phyloP scores from a whole-genome alignment of 2,888 invertebrate genomes.

The Eilema depressum region DNA sequence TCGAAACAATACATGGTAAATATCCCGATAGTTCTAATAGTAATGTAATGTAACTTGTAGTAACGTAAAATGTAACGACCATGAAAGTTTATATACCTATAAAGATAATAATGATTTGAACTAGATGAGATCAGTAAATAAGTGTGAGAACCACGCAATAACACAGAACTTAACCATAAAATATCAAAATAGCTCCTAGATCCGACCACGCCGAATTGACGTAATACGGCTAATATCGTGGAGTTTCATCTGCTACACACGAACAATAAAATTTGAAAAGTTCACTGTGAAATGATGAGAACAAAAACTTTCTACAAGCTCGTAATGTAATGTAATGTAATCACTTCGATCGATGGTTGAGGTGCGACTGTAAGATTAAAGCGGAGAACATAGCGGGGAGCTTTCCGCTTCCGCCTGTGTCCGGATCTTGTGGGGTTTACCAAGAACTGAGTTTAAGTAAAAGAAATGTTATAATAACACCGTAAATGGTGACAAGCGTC shows the following conservation, averaged over 20 bases:
- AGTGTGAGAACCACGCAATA: background rate
- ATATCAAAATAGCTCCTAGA: conserved; percentile 5
- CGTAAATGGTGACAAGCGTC: too few species aligned
- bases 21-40: too few species aligned
- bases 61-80: too few species aligned
- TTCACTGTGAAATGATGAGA: conserved; percentile 49
- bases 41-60: too few species aligned
- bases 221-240: conserved; percentile 39
- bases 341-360: conserved; percentile 41
- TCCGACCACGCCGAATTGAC: conserved; percentile 23
- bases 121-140: background rate
- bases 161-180: background rate
- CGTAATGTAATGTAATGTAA: conserved; percentile 57
- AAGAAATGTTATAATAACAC: too few species aligned
- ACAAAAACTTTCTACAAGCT: conserved; percentile 51
- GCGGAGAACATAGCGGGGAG: background rate
- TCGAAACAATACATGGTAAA: too few species aligned
- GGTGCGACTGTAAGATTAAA: conserved; percentile 12
- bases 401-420: background rate
- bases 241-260: conserved; percentile 54
- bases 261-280: conserved; percentile 44
- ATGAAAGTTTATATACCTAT: too few species aligned
- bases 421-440: background rate
- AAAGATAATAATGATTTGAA: too few species aligned
- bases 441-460: too few species aligned